These are phyloP conservation scores for Mionectes macconnelli DNA, from an alignment of 2,113 vertebrate species.

Conservation along the genomic window DNA sequence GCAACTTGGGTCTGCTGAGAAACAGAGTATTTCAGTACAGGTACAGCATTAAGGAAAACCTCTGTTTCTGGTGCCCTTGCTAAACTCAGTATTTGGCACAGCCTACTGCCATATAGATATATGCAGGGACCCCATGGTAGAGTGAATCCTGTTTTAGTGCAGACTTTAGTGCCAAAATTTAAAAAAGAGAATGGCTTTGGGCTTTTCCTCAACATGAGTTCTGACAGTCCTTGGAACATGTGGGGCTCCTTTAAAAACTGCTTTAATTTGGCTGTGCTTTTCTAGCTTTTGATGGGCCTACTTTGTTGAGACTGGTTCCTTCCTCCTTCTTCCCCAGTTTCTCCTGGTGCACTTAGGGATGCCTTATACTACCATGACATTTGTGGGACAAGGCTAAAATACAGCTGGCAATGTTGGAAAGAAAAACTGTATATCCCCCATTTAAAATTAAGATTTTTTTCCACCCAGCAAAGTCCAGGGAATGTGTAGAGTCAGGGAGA, in stretches of 20 bases:
- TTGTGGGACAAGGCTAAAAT: neutral
- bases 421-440: neutral
- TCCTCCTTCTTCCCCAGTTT: neutral
- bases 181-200: neutral
- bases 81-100: neutral
- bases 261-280: neutral
- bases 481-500: neutral
- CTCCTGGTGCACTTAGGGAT: neutral
- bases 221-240: neutral
- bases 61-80: neutral
- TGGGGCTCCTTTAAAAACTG: neutral
- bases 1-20: neutral
- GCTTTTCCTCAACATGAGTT: neutral
- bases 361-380: neutral
- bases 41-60: neutral
- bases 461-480: neutral
- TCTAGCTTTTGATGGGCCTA: neutral
- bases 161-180: neutral
- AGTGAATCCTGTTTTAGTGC: neutral
- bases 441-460: neutral
- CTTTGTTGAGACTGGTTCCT: neutral
- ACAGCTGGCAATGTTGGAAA: neutral
- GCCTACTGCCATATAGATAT: neutral
- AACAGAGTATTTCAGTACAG: neutral
- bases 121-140: accelerated